phyloP scores from a whole-genome alignment of 2,113 vertebrate genomes.

The Sorex fumeus region DNA sequence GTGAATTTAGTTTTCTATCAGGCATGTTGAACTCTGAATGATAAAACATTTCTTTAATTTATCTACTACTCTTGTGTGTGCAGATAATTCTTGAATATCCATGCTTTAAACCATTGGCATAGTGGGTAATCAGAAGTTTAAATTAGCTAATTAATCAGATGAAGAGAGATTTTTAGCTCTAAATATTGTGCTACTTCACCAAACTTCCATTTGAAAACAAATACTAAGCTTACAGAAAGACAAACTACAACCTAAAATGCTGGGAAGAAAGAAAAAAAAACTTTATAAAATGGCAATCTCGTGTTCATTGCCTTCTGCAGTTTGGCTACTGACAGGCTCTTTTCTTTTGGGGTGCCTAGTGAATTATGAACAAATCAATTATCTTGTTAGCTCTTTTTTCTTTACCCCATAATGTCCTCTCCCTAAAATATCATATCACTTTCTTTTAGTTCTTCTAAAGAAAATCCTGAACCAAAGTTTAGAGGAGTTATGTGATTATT shows the following conservation, averaged over 20 bases:
- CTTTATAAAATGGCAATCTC: background rate
- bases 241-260: background rate
- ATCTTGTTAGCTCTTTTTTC: background rate
- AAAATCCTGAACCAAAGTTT: background rate
- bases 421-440: background rate
- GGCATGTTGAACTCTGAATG: background rate
- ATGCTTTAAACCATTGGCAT: background rate
- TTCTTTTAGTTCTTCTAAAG: background rate
- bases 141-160: background rate
- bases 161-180: background rate
- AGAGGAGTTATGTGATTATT: background rate
- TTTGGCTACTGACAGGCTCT: background rate
- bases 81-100: background rate
- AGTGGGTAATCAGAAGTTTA: background rate
- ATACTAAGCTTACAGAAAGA: background rate
- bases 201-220: background rate
- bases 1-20: background rate
- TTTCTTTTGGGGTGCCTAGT: background rate
- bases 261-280: background rate
- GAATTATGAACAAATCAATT: conserved; percentile 3
- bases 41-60: conserved; percentile 26
- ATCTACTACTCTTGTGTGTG: background rate
- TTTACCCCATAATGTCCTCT: background rate
- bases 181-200: background rate
- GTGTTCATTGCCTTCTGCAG: background rate